A percentile compares a stretch with the other conserved stretches of the same genome.
Conservation (phyloP, 2,797 vertebrate genomes). For the Platalea minor region DNA sequence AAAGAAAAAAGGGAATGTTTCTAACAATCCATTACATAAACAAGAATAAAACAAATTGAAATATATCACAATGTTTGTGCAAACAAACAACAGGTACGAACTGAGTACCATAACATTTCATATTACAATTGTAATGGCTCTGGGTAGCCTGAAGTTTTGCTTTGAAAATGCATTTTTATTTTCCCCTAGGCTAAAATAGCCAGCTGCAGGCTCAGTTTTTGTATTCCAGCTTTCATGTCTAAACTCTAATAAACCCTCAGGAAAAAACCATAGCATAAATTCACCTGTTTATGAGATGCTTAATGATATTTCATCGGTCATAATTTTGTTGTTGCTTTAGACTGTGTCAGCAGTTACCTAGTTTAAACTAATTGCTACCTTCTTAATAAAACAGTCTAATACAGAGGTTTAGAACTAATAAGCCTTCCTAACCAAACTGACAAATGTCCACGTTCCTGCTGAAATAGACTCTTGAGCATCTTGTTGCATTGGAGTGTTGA, state of each 20-base stretch:
- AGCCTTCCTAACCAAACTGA: neutral
- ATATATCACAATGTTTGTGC: neutral
- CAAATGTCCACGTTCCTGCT: neutral
- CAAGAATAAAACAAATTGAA: neutral
- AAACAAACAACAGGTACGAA: neutral
- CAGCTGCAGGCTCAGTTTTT: neutral
- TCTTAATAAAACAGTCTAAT: neutral
- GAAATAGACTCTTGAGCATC: neutral
- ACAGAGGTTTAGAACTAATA: neutral
- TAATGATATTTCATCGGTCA: neutral
- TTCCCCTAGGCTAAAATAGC: neutral
- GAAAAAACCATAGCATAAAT: neutral
- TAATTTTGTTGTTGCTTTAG: neutral
- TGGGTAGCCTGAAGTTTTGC: neutral
- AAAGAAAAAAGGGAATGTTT: neutral
- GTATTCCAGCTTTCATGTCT: neutral
- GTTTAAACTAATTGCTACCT: neutral
- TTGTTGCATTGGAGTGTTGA: neutral
- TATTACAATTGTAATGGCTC: neutral
- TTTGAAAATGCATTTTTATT: neutral
- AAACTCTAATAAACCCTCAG: neutral
- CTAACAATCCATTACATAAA: neutral
- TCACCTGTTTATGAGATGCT: neutral
- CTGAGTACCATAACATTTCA: neutral
- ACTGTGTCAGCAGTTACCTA: neutral